A percentile compares a stretch with the other conserved stretches of the same genome.
phyloP scores from a whole-genome alignment of 2,888 invertebrate species.

The Drosophila yooni region DNA sequence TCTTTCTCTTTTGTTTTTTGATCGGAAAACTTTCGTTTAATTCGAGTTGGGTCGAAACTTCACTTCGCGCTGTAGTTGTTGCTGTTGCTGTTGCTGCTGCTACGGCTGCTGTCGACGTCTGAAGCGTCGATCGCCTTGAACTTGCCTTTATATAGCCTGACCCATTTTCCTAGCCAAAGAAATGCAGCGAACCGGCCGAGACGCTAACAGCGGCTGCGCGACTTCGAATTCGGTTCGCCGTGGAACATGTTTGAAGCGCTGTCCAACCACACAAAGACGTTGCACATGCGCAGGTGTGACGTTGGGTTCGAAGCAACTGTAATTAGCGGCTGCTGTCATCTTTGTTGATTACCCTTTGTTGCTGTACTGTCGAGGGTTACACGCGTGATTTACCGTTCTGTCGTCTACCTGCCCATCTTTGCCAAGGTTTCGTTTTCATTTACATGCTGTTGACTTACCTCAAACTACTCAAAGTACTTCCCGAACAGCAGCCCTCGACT shows the following conservation, averaged over 20 bases:
- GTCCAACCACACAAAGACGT: conserved; percentile 21
- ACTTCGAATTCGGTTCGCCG: conserved; percentile 9
- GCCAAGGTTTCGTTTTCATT: conserved; percentile 71
- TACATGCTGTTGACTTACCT: conserved; percentile 38
- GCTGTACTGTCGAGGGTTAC: conserved; percentile 27
- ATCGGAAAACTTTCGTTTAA: conserved; percentile 67
- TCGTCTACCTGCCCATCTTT: conserved; percentile 54
- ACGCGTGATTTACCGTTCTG: conserved; percentile 54
- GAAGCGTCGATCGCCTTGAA: conserved; percentile 90
- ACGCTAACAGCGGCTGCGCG: conserved; percentile 29
- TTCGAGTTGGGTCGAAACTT: conserved; percentile 49
- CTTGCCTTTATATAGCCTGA: conserved; percentile 93
- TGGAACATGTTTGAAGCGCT: conserved; percentile 55
- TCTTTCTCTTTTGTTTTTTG: conserved; percentile 40
- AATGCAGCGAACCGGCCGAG: conserved; percentile 56
- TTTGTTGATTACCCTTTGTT: conserved; percentile 64
- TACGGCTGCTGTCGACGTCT: conserved; percentile 84
- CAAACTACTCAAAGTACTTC: conserved; percentile 7
- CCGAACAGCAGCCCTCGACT: conserved; percentile 6
- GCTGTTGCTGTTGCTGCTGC: conserved; percentile 52
- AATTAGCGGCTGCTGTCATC: conserved; percentile 46
- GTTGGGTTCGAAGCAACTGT: conserved; percentile 4
- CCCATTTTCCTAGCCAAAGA: conserved; percentile 87
- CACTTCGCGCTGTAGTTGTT: conserved; percentile 64
- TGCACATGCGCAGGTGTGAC: conserved; percentile 46